These are phyloP conservation scores for Gonocerus acuteangulatus DNA, from an alignment of 2,888 invertebrate genomes.

Conservation along the genomic window DNA sequence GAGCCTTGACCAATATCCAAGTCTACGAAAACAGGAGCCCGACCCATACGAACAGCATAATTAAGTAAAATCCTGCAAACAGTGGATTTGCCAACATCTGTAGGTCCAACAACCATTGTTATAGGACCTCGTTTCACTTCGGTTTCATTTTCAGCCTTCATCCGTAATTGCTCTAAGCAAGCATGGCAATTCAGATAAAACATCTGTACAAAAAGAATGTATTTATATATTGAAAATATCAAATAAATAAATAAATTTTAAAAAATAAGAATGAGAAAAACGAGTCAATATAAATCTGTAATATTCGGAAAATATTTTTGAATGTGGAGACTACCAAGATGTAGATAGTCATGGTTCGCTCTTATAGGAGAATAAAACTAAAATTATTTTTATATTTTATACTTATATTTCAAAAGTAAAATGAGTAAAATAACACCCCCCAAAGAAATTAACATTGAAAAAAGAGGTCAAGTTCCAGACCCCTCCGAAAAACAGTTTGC, in stretches of 20 bases:
- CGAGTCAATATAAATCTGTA: too few species aligned
- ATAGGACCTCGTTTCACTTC: conserved; percentile 68
- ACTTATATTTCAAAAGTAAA: too few species aligned
- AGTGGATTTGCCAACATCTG: conserved; percentile 94
- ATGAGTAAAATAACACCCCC: too few species aligned
- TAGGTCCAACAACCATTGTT: conserved; percentile 85
- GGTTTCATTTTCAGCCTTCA: conserved; percentile 59
- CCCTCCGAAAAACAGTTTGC: too few species aligned
- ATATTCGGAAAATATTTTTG: too few species aligned
- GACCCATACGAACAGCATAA: conserved; percentile 84
- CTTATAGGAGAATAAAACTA: too few species aligned
- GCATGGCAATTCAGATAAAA: conserved; percentile 94
- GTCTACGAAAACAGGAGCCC: conserved; percentile 87
- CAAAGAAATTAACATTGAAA: too few species aligned
- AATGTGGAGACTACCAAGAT: too few species aligned
- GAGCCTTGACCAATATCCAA: conserved; percentile 92
- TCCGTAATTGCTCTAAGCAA: conserved; percentile 82
- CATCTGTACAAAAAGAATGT: conserved; percentile 45
- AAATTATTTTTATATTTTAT: too few species aligned
- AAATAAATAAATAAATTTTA: not conserved
- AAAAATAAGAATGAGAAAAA: too few species aligned
- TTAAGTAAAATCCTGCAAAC: conserved; percentile 80
- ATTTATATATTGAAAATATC: not conserved
- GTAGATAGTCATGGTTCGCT: too few species aligned
- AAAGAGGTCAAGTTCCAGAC: too few species aligned